Evolutionary conservation across 2,113 vertebrate genomes (phyloP), one percentile per base, ranked within the genome.

Genomic region (Phyllostomus discolor): DNA sequence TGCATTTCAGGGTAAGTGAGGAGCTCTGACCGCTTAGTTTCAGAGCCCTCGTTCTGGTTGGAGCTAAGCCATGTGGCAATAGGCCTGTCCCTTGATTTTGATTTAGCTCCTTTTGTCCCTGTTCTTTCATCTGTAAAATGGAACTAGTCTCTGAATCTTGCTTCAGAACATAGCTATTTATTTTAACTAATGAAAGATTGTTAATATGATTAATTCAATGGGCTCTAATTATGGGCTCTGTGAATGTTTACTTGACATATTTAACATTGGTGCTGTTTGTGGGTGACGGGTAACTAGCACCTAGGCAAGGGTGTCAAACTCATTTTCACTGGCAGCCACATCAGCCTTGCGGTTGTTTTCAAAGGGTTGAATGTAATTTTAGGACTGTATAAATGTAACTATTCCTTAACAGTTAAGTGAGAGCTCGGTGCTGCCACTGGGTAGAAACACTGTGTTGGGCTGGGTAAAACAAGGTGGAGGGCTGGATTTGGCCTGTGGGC

Each of bases 61-160:
- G 90, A 50, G 24, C n/a, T 57, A 33, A 92, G 62, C 85, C 85
- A 57, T 19, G 4, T 78, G 83, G 48, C 50, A 5, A 7, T 59
- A 46, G 90, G 69, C 75, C 85, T 83, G 2, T 90, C 28, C 31
- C 66, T 90, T 90, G 46, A 83, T 52, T 57, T 95, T 88, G 90
- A 80, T 41, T 79, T 75, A 67, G 20, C 10, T 80, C 22, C 57
- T 88, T 95, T 93, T 93, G 66, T 70, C 75, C 46, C 52, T 89
- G 48, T 78, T 72, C 24, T 57, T 91, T 95, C 82, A 69, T 95
- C 76, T 96, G 54, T 83, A 92, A 75, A 92, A 96, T 95, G 83
- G 69, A 41, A 50, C 38, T 52, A 41, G 43, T 85, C 33, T 81
- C 69, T 5, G 66, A 46, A 66, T 67, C 26, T 95, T 12, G 17